A percentile compares a stretch with the other conserved stretches of the same genome.
Evolutionary conservation across 1,140 invertebrate species (phyloP).

Genomic region (Apis florea): DNA sequence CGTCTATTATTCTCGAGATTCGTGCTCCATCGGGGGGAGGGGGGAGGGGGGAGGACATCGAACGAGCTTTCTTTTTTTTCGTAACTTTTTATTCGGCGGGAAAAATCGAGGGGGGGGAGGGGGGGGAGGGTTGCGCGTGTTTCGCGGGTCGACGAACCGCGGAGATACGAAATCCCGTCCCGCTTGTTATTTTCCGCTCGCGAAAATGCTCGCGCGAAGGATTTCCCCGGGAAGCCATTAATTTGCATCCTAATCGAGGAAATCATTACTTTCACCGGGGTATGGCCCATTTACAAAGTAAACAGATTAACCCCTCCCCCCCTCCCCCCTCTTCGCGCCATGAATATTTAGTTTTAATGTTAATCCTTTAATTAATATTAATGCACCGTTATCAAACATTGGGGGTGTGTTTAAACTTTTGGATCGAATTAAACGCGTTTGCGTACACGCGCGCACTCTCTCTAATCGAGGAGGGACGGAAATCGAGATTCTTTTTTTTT

Average conservation of each 20-base stretch:
- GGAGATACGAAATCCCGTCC: neutral
- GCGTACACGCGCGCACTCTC: too few relatives aligned
- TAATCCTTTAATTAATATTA: conserved; percentile 50
- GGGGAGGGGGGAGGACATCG: neutral
- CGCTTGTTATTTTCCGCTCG: conserved; percentile 2
- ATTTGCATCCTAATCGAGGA: conserved; percentile 50
- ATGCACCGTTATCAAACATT: conserved; percentile 36
- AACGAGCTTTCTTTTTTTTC: neutral
- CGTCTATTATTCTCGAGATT: neutral
- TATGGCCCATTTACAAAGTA: conserved; percentile 45
- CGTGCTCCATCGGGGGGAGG: neutral
- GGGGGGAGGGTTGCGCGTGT: neutral
- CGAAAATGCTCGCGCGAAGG: conserved; percentile 9
- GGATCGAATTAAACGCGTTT: neutral
- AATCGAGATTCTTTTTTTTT: too few relatives aligned
- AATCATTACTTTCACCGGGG: conserved; percentile 43
- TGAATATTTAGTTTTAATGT: conserved; percentile 40
- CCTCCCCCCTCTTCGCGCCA: neutral
- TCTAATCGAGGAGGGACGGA: too few relatives aligned
- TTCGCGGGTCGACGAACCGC: neutral
- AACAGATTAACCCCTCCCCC: conserved; percentile 34
- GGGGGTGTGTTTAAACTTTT: conserved; percentile 1
- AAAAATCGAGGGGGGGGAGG: too few relatives aligned
- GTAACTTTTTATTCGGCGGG: neutral
- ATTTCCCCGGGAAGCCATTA: conserved; percentile 43